Conservation (phyloP, 2,113 vertebrate genomes). For the Heliornis fulica region DNA sequence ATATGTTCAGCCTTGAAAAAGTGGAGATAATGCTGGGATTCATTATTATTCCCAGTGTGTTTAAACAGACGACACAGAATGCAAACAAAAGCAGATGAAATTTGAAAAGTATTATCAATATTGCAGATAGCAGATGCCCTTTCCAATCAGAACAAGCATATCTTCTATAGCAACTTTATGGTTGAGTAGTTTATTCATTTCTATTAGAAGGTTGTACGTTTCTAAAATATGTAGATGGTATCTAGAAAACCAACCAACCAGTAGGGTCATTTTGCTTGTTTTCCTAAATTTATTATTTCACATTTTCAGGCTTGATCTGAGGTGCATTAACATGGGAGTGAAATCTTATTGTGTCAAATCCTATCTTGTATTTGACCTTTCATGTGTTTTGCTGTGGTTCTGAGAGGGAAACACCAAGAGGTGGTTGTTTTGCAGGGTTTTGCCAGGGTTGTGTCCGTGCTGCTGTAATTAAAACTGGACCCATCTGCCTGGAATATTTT, state of each 20-base stretch:
- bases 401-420: constrained; percentile 30
- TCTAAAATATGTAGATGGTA: constrained; percentile 89
- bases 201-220: constrained; percentile 98
- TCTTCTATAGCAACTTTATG: constrained; percentile 99
- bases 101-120: constrained; percentile 99
- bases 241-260: constrained; percentile 83
- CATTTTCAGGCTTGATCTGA: constrained; percentile 74
- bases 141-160: constrained; percentile 99
- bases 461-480: constrained; percentile 13
- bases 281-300: constrained; percentile 86
- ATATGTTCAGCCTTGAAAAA: constrained; percentile 99
- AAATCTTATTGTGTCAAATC: constrained; percentile 75
- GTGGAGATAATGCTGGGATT: constrained; percentile 99
- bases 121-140: constrained; percentile 99
- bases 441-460: neutral
- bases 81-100: constrained; percentile 99
- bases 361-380: constrained; percentile 78
- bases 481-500: neutral
- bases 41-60: constrained; percentile 99
- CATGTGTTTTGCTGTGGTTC: constrained; percentile 30
- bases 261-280: constrained; percentile 85
- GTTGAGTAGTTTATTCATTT: constrained; percentile 99
- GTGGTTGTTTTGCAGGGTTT: constrained; percentile 14
- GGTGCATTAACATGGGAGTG: constrained; percentile 74
- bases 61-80: constrained; percentile 99